phyloP scores from a whole-genome alignment of 2,113 vertebrate species.

The Loxodonta africana region DNA sequence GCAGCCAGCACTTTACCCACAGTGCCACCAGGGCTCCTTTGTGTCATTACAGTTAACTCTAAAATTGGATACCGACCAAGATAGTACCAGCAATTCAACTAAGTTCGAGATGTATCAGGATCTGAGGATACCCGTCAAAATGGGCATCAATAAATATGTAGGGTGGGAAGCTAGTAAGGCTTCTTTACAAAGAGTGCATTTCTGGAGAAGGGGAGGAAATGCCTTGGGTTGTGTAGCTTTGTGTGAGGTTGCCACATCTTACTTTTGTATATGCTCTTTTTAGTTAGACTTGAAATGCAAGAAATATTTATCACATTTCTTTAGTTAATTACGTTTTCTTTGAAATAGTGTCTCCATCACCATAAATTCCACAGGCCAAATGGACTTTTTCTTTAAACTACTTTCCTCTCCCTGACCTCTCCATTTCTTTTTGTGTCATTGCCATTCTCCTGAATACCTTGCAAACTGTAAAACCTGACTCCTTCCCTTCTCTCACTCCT shows the following conservation, averaged over 20 bases:
- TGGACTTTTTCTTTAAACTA: neutral
- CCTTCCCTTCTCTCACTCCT: constrained; percentile 44
- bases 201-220: constrained; percentile 24
- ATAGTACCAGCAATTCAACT: constrained; percentile 53
- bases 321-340: constrained; percentile 54
- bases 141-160: constrained; percentile 44
- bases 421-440: constrained; percentile 54
- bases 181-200: constrained; percentile 44
- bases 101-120: constrained; percentile 24
- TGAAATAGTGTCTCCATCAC: constrained; percentile 22
- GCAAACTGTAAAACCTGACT: constrained; percentile 37
- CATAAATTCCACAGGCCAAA: constrained; percentile 42
- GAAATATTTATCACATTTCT: constrained; percentile 62
- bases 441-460: constrained; percentile 52
- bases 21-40: neutral
- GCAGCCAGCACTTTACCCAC: neutral
- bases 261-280: constrained; percentile 44
- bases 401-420: constrained; percentile 28
- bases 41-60: constrained; percentile 2
- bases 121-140: constrained; percentile 41
- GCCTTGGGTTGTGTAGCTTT: neutral
- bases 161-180: neutral
- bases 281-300: constrained; percentile 48
- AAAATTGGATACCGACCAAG: constrained; percentile 6
- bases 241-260: neutral